Conservation (phyloP, 2,113 vertebrate species). For the Anas platyrhynchos region DNA sequence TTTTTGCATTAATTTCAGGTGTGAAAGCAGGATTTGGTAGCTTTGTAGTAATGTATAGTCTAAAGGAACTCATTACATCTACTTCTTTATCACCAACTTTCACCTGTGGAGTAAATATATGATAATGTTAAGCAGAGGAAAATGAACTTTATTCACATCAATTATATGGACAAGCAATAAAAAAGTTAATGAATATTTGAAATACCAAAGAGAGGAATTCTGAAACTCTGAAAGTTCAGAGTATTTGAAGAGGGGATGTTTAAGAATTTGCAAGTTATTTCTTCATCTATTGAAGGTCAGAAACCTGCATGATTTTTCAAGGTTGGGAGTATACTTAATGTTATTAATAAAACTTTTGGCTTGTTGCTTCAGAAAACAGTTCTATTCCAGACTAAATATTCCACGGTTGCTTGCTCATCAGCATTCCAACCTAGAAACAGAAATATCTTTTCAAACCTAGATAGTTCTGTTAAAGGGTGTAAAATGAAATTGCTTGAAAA, state of each 20-base stretch:
- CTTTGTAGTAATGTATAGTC: slow-evolving; percentile 81
- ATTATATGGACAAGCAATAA: not conserved
- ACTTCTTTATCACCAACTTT: slow-evolving; percentile 83
- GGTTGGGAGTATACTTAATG: not conserved
- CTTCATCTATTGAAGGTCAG: not conserved
- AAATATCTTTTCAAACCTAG: not conserved
- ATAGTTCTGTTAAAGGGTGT: not conserved
- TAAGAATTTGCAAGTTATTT: not conserved
- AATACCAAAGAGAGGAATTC: not conserved
- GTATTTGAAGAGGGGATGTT: not conserved
- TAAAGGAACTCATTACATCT: slow-evolving; percentile 78
- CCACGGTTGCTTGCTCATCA: not conserved
- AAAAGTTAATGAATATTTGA: not conserved
- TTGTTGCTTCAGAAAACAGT: not conserved
- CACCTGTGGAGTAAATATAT: slow-evolving; percentile 66
- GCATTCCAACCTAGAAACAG: not conserved
- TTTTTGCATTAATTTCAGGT: slow-evolving; percentile 82
- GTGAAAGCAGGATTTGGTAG: slow-evolving; percentile 82
- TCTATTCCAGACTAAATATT: not conserved
- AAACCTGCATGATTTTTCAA: not conserved
- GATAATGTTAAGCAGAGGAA: not conserved
- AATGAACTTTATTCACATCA: not conserved
- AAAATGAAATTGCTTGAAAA: not conserved
- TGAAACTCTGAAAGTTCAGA: not conserved
- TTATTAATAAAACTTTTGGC: not conserved